Percentiles rank a stretch among this genome's conserved stretches.
Conservation (phyloP, 1,140 invertebrate species). For the Papilio machaon region DNA sequence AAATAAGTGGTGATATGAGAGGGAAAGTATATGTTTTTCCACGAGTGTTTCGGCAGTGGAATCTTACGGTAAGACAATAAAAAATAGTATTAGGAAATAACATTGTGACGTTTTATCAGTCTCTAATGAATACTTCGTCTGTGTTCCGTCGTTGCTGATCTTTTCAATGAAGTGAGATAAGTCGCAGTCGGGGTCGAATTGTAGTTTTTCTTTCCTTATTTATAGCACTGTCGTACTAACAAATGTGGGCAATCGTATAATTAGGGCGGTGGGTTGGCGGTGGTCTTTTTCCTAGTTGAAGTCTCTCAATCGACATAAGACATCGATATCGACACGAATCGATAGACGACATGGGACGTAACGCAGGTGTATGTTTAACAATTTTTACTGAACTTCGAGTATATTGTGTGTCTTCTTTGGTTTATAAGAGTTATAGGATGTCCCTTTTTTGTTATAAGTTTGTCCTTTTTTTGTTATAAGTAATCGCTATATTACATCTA, state of each 20-base stretch:
- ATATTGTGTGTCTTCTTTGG: no score
- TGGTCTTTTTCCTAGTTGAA: not conserved
- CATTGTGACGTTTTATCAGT: conserved; percentile 43
- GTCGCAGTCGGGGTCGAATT: conserved; percentile 67
- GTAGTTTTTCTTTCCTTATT: conserved; percentile 71
- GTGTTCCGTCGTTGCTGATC: conserved; percentile 62
- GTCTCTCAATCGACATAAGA: not conserved
- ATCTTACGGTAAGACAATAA: no score
- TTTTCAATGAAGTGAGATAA: conserved; percentile 68
- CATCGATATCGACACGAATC: not conserved
- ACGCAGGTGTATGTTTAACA: no score
- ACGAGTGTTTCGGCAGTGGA: no score
- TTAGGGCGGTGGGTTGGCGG: conserved; percentile 42
- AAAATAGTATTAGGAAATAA: not conserved
- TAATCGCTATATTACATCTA: no score
- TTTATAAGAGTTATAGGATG: no score
- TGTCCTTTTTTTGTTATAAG: no score
- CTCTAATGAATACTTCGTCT: conserved; percentile 49
- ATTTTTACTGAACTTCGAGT: no score
- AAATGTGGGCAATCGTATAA: conserved; percentile 69
- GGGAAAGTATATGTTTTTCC: no score
- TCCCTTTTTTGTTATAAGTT: no score
- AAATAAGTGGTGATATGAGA: no score
- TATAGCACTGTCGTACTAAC: conserved; percentile 72
- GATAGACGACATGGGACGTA: no score